Evolutionary conservation across 2,113 vertebrate species (phyloP), one percentile per base, ranked within the genome.

Genomic region (Hydrochoerus hydrochaeris): DNA sequence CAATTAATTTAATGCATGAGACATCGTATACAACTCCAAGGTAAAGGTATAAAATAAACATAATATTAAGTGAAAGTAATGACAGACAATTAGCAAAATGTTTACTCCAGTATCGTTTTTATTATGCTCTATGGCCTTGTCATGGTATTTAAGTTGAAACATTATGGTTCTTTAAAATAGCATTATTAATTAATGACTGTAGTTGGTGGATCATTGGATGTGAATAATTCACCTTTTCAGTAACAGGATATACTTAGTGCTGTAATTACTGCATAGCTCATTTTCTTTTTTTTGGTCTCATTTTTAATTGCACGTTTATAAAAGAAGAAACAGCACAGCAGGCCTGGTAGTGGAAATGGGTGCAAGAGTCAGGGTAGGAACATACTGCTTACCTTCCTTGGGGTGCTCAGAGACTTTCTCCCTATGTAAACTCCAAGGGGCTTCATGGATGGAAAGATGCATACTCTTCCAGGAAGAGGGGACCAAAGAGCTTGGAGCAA

Each of bases 1-100:
- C 91, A 88, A 81, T 84, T 96, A 88, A 93, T 96, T 91, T 93
- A 54, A 67, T 84, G 22, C 67, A 46, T 75, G n/a, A 95, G 49
- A 49, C 24, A 38, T 38, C 69, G 14, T 32, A 80, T 17, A 58
- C 3, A 44, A 1, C 78, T 69, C 32, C 80, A 38, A 92, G 19
- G 14, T n/a, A 62, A 19, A 83, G 7, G 2, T n/a, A 28, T 57
- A 54, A 63, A 73, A 30, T 75, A 32, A 90, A 91, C 24, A 12
- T 30, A 75, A 30, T 32, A 67, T 83, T 75, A 75, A 38, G 17
- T 67, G 44, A 86, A 41, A 75, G 44, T 62, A 52, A 69, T 78
- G 7, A 20, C 22, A 81, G 52, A 91, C 17, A 65, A 54, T 95
- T 69, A 90, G 52, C 16, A 67, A 71, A 58, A 80, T 38, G 95